phyloP scores from a whole-genome alignment of 2,113 vertebrate genomes.

The Peucedramus taeniatus region DNA sequence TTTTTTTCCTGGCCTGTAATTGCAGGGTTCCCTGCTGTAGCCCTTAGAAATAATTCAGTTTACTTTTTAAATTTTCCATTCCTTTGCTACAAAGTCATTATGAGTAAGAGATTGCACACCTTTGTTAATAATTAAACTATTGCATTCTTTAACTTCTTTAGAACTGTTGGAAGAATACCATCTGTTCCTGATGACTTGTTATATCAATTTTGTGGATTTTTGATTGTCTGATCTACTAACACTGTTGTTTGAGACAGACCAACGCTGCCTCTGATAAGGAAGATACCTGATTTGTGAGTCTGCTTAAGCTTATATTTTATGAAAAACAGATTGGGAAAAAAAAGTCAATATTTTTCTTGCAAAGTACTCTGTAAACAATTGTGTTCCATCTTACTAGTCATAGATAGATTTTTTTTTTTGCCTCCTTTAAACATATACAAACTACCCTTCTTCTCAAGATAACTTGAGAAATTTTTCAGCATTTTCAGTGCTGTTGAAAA shows the following conservation, averaged over 20 bases:
- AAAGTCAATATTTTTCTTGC: neutral
- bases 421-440: neutral
- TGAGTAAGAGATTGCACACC: neutral
- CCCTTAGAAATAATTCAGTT: neutral
- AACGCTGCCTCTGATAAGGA: neutral
- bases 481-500: neutral
- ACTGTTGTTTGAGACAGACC: neutral
- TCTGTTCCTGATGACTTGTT: neutral
- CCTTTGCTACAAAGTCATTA: neutral
- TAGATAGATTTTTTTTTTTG: neutral
- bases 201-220: neutral
- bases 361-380: neutral
- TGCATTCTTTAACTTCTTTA: neutral
- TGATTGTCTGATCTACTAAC: neutral
- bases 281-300: neutral
- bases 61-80: neutral
- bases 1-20: neutral
- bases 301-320: neutral
- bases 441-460: neutral
- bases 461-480: neutral
- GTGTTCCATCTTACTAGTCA: neutral
- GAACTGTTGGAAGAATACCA: neutral
- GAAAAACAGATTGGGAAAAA: neutral
- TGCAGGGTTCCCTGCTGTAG: neutral
- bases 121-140: neutral